Conservation (phyloP, 2,888 invertebrate species). For the Latrodectus elegans region DNA sequence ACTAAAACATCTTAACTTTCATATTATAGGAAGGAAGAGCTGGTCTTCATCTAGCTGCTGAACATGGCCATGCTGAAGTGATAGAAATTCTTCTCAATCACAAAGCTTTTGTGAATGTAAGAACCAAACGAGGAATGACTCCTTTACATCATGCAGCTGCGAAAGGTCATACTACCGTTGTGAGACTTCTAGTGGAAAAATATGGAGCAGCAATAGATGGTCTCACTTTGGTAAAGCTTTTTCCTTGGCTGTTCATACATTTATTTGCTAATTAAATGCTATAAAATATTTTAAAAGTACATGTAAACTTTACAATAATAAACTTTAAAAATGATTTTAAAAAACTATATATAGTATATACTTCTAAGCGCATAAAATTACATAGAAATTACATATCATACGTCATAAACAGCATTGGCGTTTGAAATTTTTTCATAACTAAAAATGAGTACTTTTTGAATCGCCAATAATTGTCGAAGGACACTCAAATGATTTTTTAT, state of each 20-base stretch:
- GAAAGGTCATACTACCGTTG: conserved; percentile 93
- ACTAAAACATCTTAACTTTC: not conserved
- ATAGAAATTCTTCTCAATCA: conserved; percentile 86
- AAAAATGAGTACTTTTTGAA: too few relatives aligned
- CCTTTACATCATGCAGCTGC: conserved; percentile 97
- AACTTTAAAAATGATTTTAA: too few relatives aligned
- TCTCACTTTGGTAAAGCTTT: conserved; percentile 82
- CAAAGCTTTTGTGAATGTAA: conserved; percentile 99
- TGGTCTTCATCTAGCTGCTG: conserved; percentile 91
- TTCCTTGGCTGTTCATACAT: not conserved
- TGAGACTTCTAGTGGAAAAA: conserved; percentile 93
- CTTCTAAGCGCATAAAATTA: too few relatives aligned
- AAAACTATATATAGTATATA: too few relatives aligned
- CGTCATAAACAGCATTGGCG: too few relatives aligned
- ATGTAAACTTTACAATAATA: not conserved
- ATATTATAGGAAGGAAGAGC: conserved; percentile 80
- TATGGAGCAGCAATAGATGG: conserved; percentile 97
- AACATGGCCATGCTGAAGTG: conserved; percentile 86
- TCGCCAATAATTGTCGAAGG: too few relatives aligned
- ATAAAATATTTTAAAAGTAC: not conserved
- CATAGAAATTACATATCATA: too few relatives aligned
- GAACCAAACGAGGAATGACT: conserved; percentile 93
- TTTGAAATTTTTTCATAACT: too few relatives aligned
- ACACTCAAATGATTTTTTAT: too few relatives aligned
- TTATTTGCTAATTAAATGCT: not conserved